A percentile compares a stretch with the other conserved stretches of the same genome.
Conservation (phyloP, 2,888 invertebrate genomes). For the Drosophila parthenogenetica region DNA sequence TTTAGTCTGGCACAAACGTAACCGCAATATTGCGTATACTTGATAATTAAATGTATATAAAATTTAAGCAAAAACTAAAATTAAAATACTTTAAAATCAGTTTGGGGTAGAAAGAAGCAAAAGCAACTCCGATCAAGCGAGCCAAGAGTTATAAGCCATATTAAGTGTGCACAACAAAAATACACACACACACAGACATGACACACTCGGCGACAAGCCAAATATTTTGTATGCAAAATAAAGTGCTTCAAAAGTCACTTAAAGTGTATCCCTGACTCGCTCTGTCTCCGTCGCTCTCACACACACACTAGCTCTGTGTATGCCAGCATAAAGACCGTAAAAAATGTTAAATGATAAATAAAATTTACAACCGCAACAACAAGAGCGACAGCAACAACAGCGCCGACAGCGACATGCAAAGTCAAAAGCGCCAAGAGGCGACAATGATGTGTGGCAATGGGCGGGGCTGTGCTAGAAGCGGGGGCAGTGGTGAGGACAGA, state of each 20-base stretch:
- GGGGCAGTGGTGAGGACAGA: slow-evolving; percentile 1
- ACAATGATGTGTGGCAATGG: slow-evolving; percentile 42
- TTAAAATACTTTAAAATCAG: background rate
- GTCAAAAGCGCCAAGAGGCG: slow-evolving; percentile 41
- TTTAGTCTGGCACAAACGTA: slow-evolving; percentile 28
- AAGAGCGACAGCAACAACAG: slow-evolving; percentile 52
- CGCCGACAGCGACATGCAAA: slow-evolving; percentile 54
- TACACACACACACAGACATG: slow-evolving; percentile 9
- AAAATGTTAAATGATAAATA: slow-evolving; percentile 81
- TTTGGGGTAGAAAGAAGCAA: background rate
- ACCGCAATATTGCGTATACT: slow-evolving; percentile 5
- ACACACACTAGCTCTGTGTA: background rate
- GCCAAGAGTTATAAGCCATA: slow-evolving; percentile 41
- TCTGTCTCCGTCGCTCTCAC: background rate
- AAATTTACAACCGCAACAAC: slow-evolving; percentile 81
- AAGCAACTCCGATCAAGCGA: slow-evolving; percentile 26
- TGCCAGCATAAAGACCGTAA: slow-evolving; percentile 74
- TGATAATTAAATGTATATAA: slow-evolving; percentile 24
- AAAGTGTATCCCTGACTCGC: slow-evolving; percentile 62
- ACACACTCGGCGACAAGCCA: slow-evolving; percentile 40
- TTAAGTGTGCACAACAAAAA: slow-evolving; percentile 29
- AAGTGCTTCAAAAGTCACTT: slow-evolving; percentile 80
- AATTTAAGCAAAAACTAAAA: slow-evolving; percentile 10
- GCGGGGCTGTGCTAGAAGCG: background rate
- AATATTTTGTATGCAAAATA: slow-evolving; percentile 79